Percentiles rank a stretch among this genome's conserved stretches.
phyloP scores from a whole-genome alignment of 2,888 invertebrate species.

The Dusona sp. region DNA sequence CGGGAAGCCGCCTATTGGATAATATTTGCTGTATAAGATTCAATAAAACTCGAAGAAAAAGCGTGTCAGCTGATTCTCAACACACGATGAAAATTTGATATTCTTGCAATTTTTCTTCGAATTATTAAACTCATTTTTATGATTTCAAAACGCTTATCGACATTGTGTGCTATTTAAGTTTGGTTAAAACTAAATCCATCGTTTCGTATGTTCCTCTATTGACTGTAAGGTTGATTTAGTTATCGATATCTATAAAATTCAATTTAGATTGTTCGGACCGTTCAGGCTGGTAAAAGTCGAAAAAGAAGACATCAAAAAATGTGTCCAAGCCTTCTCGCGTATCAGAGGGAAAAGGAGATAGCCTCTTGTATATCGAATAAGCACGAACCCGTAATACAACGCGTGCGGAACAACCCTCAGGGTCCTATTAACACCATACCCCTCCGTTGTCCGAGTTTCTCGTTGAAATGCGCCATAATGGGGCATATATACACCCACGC shows the following conservation, averaged over 20 bases:
- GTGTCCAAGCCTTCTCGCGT: neutral
- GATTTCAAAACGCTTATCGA: neutral
- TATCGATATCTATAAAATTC: neutral
- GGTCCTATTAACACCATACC: constrained; percentile 30
- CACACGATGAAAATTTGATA: neutral
- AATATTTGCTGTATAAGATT: constrained; percentile 10
- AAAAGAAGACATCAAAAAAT: constrained; percentile 3
- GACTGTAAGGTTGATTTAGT: neutral
- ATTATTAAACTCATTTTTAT: neutral
- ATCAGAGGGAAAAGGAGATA: neutral
- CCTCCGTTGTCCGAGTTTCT: constrained; percentile 46
- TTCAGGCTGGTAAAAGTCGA: neutral
- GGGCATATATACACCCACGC: constrained; percentile 73
- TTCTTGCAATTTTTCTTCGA: neutral
- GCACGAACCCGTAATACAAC: constrained; percentile 22
- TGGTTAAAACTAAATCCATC: neutral
- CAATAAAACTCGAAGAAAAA: neutral
- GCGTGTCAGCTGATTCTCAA: neutral
- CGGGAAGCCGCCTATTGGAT: constrained; percentile 15
- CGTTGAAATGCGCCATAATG: constrained; percentile 75
- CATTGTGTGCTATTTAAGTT: no score
- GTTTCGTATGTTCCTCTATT: neutral
- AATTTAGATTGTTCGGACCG: neutral
- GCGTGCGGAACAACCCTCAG: constrained; percentile 1
- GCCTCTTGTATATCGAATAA: neutral